A percentile compares a stretch with the other conserved stretches of the same genome.
phyloP scores from a whole-genome alignment of 2,888 invertebrate species.

The Brachypalpus laphriformis region DNA sequence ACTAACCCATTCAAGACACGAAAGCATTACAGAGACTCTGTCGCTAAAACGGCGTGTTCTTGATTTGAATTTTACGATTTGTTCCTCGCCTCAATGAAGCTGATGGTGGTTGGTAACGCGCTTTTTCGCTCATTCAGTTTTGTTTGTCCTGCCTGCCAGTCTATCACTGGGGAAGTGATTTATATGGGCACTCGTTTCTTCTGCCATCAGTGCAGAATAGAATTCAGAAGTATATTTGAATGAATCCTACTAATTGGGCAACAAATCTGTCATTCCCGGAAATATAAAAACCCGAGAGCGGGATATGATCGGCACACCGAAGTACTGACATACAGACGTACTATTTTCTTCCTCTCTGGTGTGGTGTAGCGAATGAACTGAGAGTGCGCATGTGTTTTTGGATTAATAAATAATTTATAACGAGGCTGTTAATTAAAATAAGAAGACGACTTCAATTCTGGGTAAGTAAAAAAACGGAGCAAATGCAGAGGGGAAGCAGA shows the following conservation, averaged over 20 bases:
- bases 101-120: slow-evolving; percentile 49
- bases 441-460: slow-evolving; percentile 69
- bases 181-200: slow-evolving; percentile 57
- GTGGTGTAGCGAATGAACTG: slow-evolving; percentile 49
- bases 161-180: slow-evolving; percentile 67
- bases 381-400: slow-evolving; percentile 69
- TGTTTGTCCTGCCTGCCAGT: slow-evolving; percentile 41
- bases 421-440: slow-evolving; percentile 74
- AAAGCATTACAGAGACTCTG: slow-evolving; percentile 1
- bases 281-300: slow-evolving; percentile 74
- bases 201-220: slow-evolving; percentile 57
- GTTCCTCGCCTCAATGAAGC: slow-evolving; percentile 51
- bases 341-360: background rate
- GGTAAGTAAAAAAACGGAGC: slow-evolving; percentile 53
- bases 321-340: slow-evolving; percentile 23
- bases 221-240: slow-evolving; percentile 72
- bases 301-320: slow-evolving; percentile 41
- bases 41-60: slow-evolving; percentile 49
- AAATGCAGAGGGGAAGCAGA: slow-evolving; percentile 56
- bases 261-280: slow-evolving; percentile 83
- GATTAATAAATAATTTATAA: slow-evolving; percentile 74
- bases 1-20: slow-evolving; percentile 51
- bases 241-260: slow-evolving; percentile 77
- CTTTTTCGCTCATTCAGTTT: slow-evolving; percentile 64
- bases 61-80: slow-evolving; percentile 70